Evolutionary conservation across 92 coral and sea anemone genomes (phyloP).

Genomic region (Metridium senile): DNA sequence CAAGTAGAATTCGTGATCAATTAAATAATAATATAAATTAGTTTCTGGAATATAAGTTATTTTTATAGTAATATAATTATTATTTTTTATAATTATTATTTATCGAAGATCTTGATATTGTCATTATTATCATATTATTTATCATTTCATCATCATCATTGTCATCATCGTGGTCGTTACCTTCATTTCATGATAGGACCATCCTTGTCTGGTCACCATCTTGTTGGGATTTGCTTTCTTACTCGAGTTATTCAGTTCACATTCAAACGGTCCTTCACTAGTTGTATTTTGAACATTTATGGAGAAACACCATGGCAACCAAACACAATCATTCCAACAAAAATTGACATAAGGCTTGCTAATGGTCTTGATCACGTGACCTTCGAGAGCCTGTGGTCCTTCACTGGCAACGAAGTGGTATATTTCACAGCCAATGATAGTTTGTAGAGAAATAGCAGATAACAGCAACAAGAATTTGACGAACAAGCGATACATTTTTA

Average conservation of each 20-base stretch:
- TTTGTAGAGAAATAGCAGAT: not conserved
- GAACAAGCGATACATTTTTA: not conserved
- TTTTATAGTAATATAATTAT: too few species aligned
- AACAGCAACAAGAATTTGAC: not conserved
- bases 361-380: slow-evolving; percentile 26
- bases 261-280: not conserved
- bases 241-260: slow-evolving; percentile 10
- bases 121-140: too few species aligned
- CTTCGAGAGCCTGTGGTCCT: not conserved
- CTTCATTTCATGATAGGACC: not conserved
- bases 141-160: not conserved
- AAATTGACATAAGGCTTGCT: not conserved
- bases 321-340: slow-evolving; percentile 18
- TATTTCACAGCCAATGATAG: not conserved
- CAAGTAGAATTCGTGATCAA: too few species aligned
- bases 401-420: slow-evolving; percentile 3
- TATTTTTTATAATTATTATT: too few species aligned
- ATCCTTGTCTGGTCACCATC: not conserved
- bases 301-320: slow-evolving; percentile 30
- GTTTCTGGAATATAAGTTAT: too few species aligned
- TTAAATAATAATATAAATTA: too few species aligned
- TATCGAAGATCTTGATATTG: too few species aligned
- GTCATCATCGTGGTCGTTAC: not conserved
- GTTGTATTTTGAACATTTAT: slow-evolving; percentile 2
- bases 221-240: not conserved